Evolutionary conservation across 2,888 invertebrate species (phyloP), one percentile per base, ranked within the genome.

Genomic region (Drosophila cognata): DNA sequence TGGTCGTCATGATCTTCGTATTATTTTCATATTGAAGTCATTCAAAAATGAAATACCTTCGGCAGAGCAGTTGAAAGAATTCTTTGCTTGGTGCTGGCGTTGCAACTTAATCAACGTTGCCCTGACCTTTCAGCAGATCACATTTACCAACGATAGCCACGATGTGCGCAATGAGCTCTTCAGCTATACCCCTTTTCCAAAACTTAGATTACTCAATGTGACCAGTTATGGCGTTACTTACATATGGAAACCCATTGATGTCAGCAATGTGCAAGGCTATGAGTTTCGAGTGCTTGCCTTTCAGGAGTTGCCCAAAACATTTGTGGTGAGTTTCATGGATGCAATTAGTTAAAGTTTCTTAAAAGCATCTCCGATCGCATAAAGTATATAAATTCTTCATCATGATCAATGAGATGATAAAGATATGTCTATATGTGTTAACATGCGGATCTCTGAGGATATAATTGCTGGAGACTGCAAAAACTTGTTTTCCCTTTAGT

Each of bases 81-180:
- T 83, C 11, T 83, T 83, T 10, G n/a, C 31, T 16, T 87, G 79
- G 88, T 83, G 88, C 35, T 83, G 88, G 83, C 41, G 33, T 0
- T 43, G 29, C 4, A 60, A 64, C 2, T 84, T 87, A 4, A 56
- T 74, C 10, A 79, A 81, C 69, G 83, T 79, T 1, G 48, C 51
- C 1, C 6, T 83, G 0, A 79, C 68, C 1, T 72, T 57, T 52
- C 70, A 72, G 8, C 43, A 46, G 5, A 5, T 29, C 2, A 4
- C 21, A 6, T 2, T 18, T 25, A 7, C 13, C 0, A 55, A 52
- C 33, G 57, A 33, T 11, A 43, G 5, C 8, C 16, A 5, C 8
- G 3, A 35, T 2, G n/a, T 33, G 29, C 25, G 50, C 2, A 28
- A 84, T 35, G 60, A 81, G 2, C 52, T 83, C 2, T 67, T 61